These are phyloP conservation scores for Taeniopygia guttata DNA, from an alignment of 2,797 vertebrate genomes.

Conservation along the genomic window DNA sequence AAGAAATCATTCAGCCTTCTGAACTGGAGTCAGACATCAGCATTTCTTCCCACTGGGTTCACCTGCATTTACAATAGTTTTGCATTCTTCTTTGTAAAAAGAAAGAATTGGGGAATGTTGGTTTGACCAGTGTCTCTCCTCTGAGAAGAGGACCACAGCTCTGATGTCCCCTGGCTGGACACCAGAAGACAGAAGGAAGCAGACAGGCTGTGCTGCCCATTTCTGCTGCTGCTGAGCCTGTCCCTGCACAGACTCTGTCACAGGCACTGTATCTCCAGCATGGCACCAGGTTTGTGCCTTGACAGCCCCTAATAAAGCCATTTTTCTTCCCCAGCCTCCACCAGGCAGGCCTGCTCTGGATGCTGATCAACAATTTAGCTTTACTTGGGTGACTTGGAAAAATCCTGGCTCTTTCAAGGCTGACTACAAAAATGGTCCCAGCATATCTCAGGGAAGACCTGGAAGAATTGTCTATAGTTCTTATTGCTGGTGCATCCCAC, in stretches of 20 bases:
- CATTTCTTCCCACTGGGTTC: too few relatives aligned
- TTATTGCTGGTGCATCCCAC: neutral
- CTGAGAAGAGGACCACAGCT: neutral
- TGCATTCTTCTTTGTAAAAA: too few relatives aligned
- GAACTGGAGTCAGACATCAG: too few relatives aligned
- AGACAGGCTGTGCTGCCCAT: neutral
- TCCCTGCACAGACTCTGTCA: neutral
- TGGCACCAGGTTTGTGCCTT: neutral
- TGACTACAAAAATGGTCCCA: conserved; percentile 31
- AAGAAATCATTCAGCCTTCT: too few relatives aligned
- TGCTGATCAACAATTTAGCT: conserved; percentile 43
- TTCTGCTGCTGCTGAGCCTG: neutral
- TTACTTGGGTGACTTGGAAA: conserved; percentile 13
- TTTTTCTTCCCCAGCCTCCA: neutral
- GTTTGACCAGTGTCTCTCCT: neutral
- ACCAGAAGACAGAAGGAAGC: neutral
- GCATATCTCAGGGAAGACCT: neutral
- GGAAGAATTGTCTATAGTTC: neutral
- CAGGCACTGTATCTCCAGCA: neutral
- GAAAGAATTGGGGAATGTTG: too few relatives aligned
- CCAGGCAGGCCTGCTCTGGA: conserved; percentile 17
- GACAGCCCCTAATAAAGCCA: conserved; percentile 31
- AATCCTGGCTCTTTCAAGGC: conserved; percentile 3
- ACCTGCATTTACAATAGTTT: too few relatives aligned
- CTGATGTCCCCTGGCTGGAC: neutral